A percentile compares a stretch with the other conserved stretches of the same genome.
These are phyloP conservation scores for Campoletis raptor DNA, from an alignment of 2,888 invertebrate genomes.

Conservation along the genomic window DNA sequence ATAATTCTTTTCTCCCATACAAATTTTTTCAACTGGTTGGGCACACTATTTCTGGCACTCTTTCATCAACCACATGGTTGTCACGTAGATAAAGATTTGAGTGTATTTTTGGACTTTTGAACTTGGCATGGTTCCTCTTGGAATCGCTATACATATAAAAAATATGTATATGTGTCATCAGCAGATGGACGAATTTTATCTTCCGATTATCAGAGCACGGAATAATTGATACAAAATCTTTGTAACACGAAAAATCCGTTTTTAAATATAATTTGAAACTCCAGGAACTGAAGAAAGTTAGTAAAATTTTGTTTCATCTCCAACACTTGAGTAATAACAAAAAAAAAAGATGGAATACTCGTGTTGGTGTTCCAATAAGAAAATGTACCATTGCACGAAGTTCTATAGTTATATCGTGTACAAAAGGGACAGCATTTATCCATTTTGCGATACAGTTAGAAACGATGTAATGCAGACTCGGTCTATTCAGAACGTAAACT, in stretches of 20 bases:
- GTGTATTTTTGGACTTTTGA: not conserved
- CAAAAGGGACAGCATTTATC: constrained; percentile 40
- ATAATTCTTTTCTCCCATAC: not conserved
- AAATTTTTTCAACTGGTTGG: not conserved
- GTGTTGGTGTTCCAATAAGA: constrained; percentile 35
- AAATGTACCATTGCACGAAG: constrained; percentile 23
- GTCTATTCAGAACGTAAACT: constrained; percentile 63
- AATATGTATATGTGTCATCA: not conserved
- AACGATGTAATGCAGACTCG: constrained; percentile 44
- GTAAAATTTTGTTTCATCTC: not conserved
- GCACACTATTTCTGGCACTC: not conserved
- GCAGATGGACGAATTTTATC: not conserved
- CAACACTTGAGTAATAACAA: not conserved
- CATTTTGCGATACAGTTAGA: constrained; percentile 39
- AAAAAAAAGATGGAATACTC: not conserved
- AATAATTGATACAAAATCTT: not conserved
- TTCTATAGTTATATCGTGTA: constrained; percentile 34
- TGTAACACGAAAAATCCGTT: not conserved
- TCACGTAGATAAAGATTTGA: not conserved
- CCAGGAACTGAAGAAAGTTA: not conserved
- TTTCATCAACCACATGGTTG: not conserved
- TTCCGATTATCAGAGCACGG: not conserved
- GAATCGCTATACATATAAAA: not conserved
- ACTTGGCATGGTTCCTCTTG: not conserved
- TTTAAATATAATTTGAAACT: not conserved